Evolutionary conservation across 1,140 invertebrate species (phyloP).

Genomic region (Epicauta chinensis): DNA sequence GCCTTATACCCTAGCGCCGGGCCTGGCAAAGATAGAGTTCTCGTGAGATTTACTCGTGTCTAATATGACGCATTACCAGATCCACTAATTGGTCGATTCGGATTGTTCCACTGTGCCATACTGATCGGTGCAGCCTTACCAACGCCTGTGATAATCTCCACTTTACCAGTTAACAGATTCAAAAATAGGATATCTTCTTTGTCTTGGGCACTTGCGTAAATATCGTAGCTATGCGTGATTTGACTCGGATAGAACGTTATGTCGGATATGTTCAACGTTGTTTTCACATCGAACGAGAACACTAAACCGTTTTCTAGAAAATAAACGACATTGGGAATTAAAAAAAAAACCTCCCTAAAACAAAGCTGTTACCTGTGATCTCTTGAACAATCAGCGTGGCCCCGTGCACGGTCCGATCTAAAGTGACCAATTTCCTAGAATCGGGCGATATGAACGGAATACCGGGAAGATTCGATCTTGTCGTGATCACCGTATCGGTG

Average conservation of each 20-base stretch:
- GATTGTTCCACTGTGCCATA: conserved; percentile 59
- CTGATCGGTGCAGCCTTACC: conserved; percentile 54
- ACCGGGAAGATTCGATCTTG: conserved; percentile 60
- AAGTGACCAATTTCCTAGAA: conserved; percentile 62
- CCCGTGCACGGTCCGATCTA: conserved; percentile 53
- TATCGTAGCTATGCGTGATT: conserved; percentile 68
- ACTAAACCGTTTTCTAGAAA: conserved; percentile 56
- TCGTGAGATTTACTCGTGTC: not conserved
- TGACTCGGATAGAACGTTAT: conserved; percentile 72
- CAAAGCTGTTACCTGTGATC: conserved; percentile 50
- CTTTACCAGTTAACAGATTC: conserved; percentile 68
- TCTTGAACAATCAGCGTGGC: conserved; percentile 68
- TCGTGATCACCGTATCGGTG: conserved; percentile 64
- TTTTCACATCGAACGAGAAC: conserved; percentile 72
- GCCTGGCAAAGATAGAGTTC: too few relatives aligned
- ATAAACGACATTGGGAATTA: too few relatives aligned
- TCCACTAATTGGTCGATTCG: conserved; percentile 61
- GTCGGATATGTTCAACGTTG: conserved; percentile 69
- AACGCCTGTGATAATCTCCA: conserved; percentile 72
- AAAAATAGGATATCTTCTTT: conserved; percentile 72
- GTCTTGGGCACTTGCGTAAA: conserved; percentile 66
- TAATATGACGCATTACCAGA: conserved; percentile 42
- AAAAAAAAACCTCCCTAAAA: not conserved
- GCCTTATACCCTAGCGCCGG: too few relatives aligned
- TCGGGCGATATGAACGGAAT: conserved; percentile 66